Evolutionary conservation across 2,888 invertebrate species (phyloP).

Genomic region (Empis livida): DNA sequence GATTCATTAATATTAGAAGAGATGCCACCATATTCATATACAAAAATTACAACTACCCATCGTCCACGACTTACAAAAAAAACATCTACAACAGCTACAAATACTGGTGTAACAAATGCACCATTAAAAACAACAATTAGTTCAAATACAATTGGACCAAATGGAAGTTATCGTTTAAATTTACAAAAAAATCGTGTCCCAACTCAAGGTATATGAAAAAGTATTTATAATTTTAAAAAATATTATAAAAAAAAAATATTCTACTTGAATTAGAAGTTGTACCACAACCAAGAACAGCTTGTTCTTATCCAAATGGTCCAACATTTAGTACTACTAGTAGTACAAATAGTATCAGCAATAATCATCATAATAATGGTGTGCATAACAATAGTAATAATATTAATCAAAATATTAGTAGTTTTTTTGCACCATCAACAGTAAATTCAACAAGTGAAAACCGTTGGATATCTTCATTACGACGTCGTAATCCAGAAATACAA

Average conservation of each 20-base stretch:
- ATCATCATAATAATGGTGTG: too few relatives aligned
- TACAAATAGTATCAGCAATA: too few relatives aligned
- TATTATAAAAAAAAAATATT: too few relatives aligned
- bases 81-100: constrained; percentile 19
- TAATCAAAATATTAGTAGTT: constrained; percentile 6
- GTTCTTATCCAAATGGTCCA: constrained; percentile 10
- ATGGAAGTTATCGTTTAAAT: constrained; percentile 20
- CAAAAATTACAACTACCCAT: constrained; percentile 46
- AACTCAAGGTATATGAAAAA: constrained; percentile 29
- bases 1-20: constrained; percentile 51
- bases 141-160: neutral
- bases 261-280: constrained; percentile 29
- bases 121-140: constrained; percentile 10
- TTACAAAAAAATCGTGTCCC: constrained; percentile 26
- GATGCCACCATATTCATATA: constrained; percentile 52
- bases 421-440: neutral
- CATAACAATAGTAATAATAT: constrained; percentile 9
- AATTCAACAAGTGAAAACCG: constrained; percentile 40
- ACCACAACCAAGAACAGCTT: constrained; percentile 32
- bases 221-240: neutral
- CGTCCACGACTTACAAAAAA: constrained; percentile 27
- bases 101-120: constrained; percentile 6
- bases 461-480: constrained; percentile 55
- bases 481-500: constrained; percentile 51
- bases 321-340: neutral